Evolutionary conservation across 2,113 vertebrate genomes (phyloP).

Genomic region (Petrocephalus microphthalmus): DNA sequence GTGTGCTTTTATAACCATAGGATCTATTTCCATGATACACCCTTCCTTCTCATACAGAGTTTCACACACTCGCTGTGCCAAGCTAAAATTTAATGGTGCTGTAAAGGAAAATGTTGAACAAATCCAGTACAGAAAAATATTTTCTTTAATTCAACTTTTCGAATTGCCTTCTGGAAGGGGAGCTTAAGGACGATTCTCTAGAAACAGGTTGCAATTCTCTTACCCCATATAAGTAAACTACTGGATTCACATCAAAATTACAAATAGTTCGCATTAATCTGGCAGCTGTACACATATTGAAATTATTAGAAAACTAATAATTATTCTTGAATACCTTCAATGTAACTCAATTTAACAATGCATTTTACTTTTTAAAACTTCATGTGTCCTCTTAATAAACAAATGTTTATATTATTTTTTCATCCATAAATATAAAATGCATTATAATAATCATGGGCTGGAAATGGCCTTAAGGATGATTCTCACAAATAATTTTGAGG

Average conservation of each 20-base stretch:
- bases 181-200: neutral
- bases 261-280: neutral
- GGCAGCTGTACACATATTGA: neutral
- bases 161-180: neutral
- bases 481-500: no score
- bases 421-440: neutral
- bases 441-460: neutral
- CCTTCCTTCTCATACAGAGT: neutral
- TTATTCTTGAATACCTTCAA: neutral
- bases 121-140: conserved; percentile 9
- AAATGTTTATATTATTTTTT: neutral
- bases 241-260: neutral
- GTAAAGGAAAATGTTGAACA: conserved; percentile 3
- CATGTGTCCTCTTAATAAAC: neutral
- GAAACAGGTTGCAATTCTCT: neutral
- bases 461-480: neutral
- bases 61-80: neutral
- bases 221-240: neutral
- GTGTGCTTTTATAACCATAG: neutral
- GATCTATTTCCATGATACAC: neutral
- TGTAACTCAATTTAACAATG: neutral
- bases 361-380: neutral
- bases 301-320: neutral
- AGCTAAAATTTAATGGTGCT: neutral
- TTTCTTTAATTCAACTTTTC: neutral